Evolutionary conservation across 2,888 invertebrate species (phyloP), one percentile per base, ranked within the genome.

Genomic region (Alloplasta piceator): DNA sequence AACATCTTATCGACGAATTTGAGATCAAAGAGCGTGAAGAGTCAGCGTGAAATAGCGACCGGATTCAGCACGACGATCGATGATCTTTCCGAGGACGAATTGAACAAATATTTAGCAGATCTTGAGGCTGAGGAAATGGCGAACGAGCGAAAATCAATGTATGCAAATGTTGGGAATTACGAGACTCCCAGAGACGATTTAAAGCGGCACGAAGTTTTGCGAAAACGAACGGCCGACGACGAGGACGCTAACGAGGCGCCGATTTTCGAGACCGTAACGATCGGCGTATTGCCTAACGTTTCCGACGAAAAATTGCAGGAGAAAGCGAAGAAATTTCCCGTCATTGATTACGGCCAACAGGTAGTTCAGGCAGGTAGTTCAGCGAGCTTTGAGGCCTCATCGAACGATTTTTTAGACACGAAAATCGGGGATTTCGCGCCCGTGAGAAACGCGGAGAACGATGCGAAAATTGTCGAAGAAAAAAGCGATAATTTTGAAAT

Each of bases 51-150:
- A 79, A 84, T 88, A 2, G 80, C 85, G 2, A 72, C 90, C 64
- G 89, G 90, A 50, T 91, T 91, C 74, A 85, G 87, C 56, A 87
- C 87, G 6, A 87, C 87, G 14, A 90, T 90, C 6, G 89, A 91
- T 43, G 89, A 92, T 78, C 86, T 92, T 68, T 91, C 92, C 0
- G 93, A 93, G 74, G 91, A 92, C 46, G 92, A 93, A 82, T 84
- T 93, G 46, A 92, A 88, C 67, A 90, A 91, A 66, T 93, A 92
- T 85, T 86, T 93, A 41, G 90, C 92, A 6, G 91, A 93, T 73
- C 85, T 93, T 16, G 93, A 93, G 67, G 91, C 92, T 7, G 90
- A 92, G 52, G 92, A 92, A 66, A 86, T 86, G 39, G 87, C 87
- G 4, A 89, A 86, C 0, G 85, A 85, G 56, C 84, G 78, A 71